These are phyloP conservation scores for Sylvia borin DNA, from an alignment of 2,797 vertebrate genomes.

Conservation along the genomic window DNA sequence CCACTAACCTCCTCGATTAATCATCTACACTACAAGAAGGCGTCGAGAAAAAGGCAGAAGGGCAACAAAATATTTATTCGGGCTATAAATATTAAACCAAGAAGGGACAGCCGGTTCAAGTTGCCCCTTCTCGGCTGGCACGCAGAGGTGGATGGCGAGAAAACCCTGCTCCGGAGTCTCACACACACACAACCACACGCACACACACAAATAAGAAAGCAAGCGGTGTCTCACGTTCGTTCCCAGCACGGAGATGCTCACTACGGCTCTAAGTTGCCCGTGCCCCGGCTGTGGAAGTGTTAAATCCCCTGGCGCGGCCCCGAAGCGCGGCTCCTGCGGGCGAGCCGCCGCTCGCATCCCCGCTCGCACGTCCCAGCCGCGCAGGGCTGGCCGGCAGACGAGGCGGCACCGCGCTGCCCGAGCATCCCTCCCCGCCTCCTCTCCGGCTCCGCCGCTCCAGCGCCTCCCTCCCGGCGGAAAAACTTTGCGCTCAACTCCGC, in stretches of 20 bases:
- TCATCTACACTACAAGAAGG: constrained; percentile 45
- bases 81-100: not conserved
- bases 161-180: not conserved
- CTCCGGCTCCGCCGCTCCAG: constrained; percentile 4
- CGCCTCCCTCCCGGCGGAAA: constrained; percentile 36
- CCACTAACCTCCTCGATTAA: constrained; percentile 74
- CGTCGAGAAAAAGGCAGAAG: constrained; percentile 26
- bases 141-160: not conserved
- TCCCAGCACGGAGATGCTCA: not conserved
- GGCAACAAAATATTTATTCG: constrained; percentile 34
- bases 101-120: not conserved
- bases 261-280: constrained; percentile 46
- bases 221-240: not conserved
- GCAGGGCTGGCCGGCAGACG: not conserved
- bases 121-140: not conserved
- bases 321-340: not conserved
- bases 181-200: not conserved
- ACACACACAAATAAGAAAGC: not conserved
- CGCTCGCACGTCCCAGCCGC: constrained; percentile 22
- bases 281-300: constrained; percentile 10
- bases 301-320: constrained; percentile 3
- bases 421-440: constrained; percentile 27
- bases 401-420: constrained; percentile 22
- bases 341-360: constrained; percentile 20
- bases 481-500: constrained; percentile 45